phyloP scores from a whole-genome alignment of 2,113 vertebrate species.

The Oreochromis spilurus region DNA sequence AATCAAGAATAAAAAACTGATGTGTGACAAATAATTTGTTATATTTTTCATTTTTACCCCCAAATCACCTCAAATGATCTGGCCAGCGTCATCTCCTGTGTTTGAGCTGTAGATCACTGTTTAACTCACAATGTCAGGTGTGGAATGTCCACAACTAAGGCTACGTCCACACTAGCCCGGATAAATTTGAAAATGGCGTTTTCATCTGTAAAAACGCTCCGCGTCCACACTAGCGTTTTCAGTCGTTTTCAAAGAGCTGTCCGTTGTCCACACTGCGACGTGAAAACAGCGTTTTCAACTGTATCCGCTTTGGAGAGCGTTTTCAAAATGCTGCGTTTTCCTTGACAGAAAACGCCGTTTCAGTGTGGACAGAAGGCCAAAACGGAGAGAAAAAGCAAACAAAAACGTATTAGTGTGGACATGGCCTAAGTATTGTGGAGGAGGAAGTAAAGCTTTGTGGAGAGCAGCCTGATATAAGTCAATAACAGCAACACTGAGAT shows the following conservation, averaged over 20 bases:
- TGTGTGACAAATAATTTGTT: not conserved
- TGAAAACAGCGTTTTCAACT: fast-evolving
- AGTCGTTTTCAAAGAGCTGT: not conserved
- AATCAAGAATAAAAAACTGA: fast-evolving
- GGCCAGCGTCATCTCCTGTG: fast-evolving
- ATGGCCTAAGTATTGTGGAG: not conserved
- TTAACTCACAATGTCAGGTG: not conserved
- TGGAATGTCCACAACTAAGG: not conserved
- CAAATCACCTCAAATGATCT: fast-evolving
- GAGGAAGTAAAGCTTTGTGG: not conserved
- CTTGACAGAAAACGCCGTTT: not conserved
- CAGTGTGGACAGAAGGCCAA: not conserved
- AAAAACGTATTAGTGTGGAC: not conserved
- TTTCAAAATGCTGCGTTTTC: fast-evolving
- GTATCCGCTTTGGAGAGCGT: not conserved
- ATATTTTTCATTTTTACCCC: not conserved
- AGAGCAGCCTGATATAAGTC: not conserved
- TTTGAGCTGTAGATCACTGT: not conserved
- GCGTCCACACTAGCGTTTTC: not conserved
- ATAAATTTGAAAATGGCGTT: fast-evolving
- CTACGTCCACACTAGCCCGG: not conserved
- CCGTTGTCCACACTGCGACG: fast-evolving
- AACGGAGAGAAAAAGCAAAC: not conserved
- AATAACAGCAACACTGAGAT: not conserved
- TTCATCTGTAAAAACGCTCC: not conserved